These are phyloP conservation scores for Zaprionus tsacasi DNA, from an alignment of 1,140 invertebrate species.

Conservation along the genomic window DNA sequence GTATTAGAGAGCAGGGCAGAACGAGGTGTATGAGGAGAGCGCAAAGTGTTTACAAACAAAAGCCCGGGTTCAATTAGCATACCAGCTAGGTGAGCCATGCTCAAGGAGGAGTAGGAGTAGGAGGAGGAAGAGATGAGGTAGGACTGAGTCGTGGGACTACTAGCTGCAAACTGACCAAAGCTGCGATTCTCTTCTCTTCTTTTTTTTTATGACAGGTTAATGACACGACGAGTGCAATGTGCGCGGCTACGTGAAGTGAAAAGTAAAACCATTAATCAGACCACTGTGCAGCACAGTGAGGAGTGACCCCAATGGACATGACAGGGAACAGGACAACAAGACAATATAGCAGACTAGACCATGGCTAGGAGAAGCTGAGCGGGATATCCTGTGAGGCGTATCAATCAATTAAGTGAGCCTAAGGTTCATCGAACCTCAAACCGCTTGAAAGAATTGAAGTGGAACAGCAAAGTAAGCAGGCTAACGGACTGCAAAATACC, in stretches of 20 bases:
- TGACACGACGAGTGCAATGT: constrained; percentile 62
- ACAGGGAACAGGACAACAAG: constrained; percentile 26
- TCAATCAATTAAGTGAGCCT: constrained; percentile 79
- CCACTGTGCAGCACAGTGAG: constrained; percentile 15
- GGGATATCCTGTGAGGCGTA: constrained; percentile 47
- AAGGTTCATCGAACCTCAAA: constrained; percentile 75
- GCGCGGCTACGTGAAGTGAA: constrained; percentile 45
- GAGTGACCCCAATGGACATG: constrained; percentile 71
- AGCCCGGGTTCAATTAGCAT: constrained; percentile 73
- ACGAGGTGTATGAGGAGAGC: constrained; percentile 42
- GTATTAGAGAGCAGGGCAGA: constrained; percentile 72
- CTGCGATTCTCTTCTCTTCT: constrained; percentile 59
- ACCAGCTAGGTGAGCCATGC: constrained; percentile 67
- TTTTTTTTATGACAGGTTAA: constrained; percentile 76
- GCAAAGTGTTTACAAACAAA: constrained; percentile 77
- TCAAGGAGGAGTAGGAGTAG: background rate
- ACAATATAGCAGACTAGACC: constrained; percentile 39
- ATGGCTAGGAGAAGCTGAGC: background rate
- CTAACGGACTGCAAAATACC: background rate
- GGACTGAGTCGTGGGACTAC: constrained; percentile 53
- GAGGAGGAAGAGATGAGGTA: background rate
- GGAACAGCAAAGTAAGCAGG: constrained; percentile 30
- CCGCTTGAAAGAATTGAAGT: constrained; percentile 32
- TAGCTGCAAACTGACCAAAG: constrained; percentile 39
- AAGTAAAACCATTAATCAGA: constrained; percentile 59